Evolutionary conservation across 53 echinoderm and acorn worm species (phyloP), one percentile per base, ranked within the genome.

Genomic region (Antedon mediterranea): DNA sequence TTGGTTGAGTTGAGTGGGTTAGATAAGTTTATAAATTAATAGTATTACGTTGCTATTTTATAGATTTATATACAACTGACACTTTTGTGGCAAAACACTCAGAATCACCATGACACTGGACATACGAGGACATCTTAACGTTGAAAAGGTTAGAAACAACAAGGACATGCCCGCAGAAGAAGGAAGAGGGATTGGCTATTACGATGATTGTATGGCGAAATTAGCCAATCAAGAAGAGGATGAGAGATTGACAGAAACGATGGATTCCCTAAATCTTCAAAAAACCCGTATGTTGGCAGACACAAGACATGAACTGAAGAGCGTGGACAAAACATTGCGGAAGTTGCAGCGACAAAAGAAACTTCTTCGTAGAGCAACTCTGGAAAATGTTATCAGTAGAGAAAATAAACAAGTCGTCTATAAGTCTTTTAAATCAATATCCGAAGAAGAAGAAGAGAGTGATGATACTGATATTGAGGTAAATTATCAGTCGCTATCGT

Each of bases 171-270:
- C 77, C 23, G 32, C 72, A 71, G 83, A 83, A 29, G 73, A 79
- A 71, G 57, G 57, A 18, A 57, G 57, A 20, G 73, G 83, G 7
- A n/a, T 76, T 15, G 82, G 81, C 18, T 78, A 78, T 30, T 81
- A 78, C 33, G 86, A 86, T 33, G 81, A 86, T 71, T 79, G 86
- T 32, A 30, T 78, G 18, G 86, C 77, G 20, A 86, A 86, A 81
- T 41, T 86, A 33, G 82, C 82, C 34, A 86, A 86, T 34, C 78
- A 72, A 74, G 71, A 77, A 3, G 86, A 86, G 57, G 86, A 86
- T n/a, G 41, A 26, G 26, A 77, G 43, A 81, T 32, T 86, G 14
- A 44, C 78, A 15, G 33, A 71, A 42, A 77, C 81, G 18, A 79
- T 86, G 28, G 77, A 86, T 26, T 74, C 73, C 32, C 73, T 86